phyloP scores from a whole-genome alignment of 2,888 invertebrate genomes.

The Scaptomyza tumidula region DNA sequence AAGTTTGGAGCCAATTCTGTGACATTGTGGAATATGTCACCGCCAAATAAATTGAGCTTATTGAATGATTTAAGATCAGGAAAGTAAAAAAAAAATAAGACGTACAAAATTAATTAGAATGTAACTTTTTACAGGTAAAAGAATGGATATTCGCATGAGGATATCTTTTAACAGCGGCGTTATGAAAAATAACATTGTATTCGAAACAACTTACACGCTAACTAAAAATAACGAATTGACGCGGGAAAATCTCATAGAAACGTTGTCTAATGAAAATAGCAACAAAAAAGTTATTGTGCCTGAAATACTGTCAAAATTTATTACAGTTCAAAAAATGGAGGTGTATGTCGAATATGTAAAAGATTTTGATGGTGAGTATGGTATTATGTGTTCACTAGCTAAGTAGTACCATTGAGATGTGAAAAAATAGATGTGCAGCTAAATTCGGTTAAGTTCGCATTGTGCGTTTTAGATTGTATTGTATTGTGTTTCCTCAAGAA shows the following conservation, averaged over 20 bases:
- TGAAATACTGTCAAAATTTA: slow-evolving; percentile 63
- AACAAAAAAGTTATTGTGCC: slow-evolving; percentile 47
- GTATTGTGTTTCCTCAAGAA: too few relatives aligned
- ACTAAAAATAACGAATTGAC: slow-evolving; percentile 37
- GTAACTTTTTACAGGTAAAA: slow-evolving; percentile 15
- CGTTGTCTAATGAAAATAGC: slow-evolving; percentile 25
- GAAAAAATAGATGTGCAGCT: too few relatives aligned
- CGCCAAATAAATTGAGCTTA: slow-evolving; percentile 58
- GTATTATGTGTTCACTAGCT: too few relatives aligned
- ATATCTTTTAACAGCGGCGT: slow-evolving; percentile 38
- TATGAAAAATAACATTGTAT: slow-evolving; percentile 20
- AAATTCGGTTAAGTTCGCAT: too few relatives aligned
- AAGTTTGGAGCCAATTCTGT: slow-evolving; percentile 64
- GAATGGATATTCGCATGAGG: slow-evolving; percentile 47
- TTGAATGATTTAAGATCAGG: slow-evolving; percentile 49
- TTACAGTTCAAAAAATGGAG: slow-evolving; percentile 41
- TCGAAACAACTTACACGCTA: slow-evolving; percentile 47
- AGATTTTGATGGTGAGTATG: slow-evolving; percentile 42
- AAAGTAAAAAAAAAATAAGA: too few relatives aligned
- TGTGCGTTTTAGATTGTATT: too few relatives aligned
- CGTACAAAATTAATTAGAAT: too few relatives aligned
- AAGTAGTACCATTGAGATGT: too few relatives aligned
- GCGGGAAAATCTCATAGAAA: slow-evolving; percentile 41
- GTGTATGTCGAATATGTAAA: slow-evolving; percentile 58
- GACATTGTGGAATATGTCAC: slow-evolving; percentile 65